Conservation (phyloP, 2,888 invertebrate genomes). For the Amphipoea lucens region DNA sequence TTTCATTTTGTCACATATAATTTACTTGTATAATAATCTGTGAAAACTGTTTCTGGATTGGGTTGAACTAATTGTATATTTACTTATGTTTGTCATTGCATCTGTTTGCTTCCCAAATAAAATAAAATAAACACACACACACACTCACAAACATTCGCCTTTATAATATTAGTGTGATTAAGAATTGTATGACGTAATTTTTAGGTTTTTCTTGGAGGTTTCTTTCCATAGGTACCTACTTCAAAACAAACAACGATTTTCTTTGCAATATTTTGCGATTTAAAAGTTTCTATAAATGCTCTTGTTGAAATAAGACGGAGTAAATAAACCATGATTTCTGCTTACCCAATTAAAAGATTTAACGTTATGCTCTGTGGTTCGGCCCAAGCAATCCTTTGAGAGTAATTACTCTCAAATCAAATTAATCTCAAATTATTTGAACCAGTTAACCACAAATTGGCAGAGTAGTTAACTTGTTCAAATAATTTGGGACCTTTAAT, state of each 20-base stretch:
- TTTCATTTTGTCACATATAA: too few species aligned
- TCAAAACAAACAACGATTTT: neutral
- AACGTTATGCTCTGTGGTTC: slow-evolving; percentile 2
- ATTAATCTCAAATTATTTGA: too few species aligned
- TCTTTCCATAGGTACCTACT: neutral
- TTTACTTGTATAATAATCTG: too few species aligned
- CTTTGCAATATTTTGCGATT: neutral
- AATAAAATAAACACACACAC: too few species aligned
- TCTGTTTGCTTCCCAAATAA: too few species aligned
- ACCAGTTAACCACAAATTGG: too few species aligned
- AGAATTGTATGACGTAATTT: neutral
- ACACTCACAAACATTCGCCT: too few species aligned
- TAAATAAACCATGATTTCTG: neutral
- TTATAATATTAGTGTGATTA: neutral
- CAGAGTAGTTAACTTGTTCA: slow-evolving; percentile 9
- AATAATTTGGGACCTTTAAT: slow-evolving; percentile 9
- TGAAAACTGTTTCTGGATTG: too few species aligned
- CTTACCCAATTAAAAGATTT: neutral
- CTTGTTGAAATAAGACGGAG: neutral
- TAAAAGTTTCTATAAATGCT: neutral
- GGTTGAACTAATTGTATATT: too few species aligned
- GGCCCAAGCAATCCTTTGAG: slow-evolving; percentile 24
- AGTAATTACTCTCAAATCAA: slow-evolving; percentile 13
- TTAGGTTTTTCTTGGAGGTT: neutral
- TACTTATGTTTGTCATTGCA: too few species aligned